Evolutionary conservation across 2,113 vertebrate genomes (phyloP).

Genomic region (Silurus glanis): DNA sequence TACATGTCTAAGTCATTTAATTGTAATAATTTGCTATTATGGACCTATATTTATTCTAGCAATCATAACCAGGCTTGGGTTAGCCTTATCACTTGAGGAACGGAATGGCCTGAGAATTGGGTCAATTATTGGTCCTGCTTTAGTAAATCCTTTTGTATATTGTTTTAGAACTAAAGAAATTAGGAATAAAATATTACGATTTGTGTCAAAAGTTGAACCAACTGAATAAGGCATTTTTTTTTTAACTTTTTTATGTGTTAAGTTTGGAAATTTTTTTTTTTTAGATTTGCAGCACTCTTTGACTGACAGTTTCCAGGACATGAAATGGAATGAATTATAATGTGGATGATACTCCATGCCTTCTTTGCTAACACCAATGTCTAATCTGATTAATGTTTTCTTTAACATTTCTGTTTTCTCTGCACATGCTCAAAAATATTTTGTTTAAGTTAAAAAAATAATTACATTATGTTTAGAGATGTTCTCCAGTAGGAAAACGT

Average conservation of each 20-base stretch:
- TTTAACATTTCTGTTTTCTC: too few relatives aligned
- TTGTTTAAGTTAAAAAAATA: too few relatives aligned
- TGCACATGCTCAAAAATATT: too few relatives aligned
- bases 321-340: too few relatives aligned
- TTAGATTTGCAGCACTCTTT: not conserved
- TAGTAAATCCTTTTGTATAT: slow-evolving; percentile 58
- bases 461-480: too few relatives aligned
- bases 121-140: slow-evolving; percentile 36
- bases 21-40: slow-evolving; percentile 54
- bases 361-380: too few relatives aligned
- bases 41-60: slow-evolving; percentile 19
- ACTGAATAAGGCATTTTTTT: not conserved
- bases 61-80: slow-evolving; percentile 50
- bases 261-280: not conserved
- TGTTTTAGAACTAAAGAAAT: slow-evolving; percentile 52
- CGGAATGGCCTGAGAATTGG: slow-evolving; percentile 40
- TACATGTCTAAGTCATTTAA: slow-evolving; percentile 55
- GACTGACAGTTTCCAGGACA: not conserved
- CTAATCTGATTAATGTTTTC: too few relatives aligned
- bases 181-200: slow-evolving; percentile 30
- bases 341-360: too few relatives aligned
- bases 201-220: slow-evolving; percentile 11
- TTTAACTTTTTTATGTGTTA: not conserved
- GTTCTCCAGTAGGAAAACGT: too few relatives aligned
- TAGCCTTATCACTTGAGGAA: slow-evolving; percentile 42